A percentile compares a stretch with the other conserved stretches of the same genome.
phyloP scores from a whole-genome alignment of 53 echinoderm and acorn worm species.

The Stichopus horrens region DNA sequence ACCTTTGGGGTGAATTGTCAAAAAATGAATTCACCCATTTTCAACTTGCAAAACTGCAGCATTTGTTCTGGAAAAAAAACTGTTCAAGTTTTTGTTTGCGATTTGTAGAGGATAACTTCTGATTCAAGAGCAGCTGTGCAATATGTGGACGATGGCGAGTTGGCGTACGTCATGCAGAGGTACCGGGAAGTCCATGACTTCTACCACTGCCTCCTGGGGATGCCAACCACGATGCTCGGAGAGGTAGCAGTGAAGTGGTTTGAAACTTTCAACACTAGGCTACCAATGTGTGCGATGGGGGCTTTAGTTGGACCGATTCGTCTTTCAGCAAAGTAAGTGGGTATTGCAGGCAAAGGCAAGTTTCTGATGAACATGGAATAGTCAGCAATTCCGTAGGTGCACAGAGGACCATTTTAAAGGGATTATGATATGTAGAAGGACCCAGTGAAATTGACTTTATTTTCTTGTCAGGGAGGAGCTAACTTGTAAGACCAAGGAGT shows the following conservation, averaged over 20 bases:
- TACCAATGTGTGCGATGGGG: conserved; percentile 90
- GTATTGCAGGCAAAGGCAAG: not conserved
- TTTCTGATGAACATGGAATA: not conserved
- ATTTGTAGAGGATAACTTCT: conserved; percentile 71
- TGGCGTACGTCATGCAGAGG: conserved; percentile 91
- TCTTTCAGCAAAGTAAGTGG: conserved; percentile 53
- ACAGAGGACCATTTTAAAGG: too few relatives aligned
- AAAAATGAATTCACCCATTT: too few relatives aligned
- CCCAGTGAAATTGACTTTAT: too few relatives aligned
- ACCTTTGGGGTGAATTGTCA: too few relatives aligned
- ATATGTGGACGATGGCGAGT: conserved; percentile 80
- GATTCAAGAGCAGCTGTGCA: conserved; percentile 75
- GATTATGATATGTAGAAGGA: too few relatives aligned
- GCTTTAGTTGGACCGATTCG: conserved; percentile 83
- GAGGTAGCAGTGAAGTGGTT: conserved; percentile 98
- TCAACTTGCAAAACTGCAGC: too few relatives aligned
- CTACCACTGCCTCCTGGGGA: conserved; percentile 83
- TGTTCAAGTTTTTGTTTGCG: too few relatives aligned
- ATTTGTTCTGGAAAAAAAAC: not conserved
- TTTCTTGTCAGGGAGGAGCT: too few relatives aligned
- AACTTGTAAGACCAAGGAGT: too few relatives aligned
- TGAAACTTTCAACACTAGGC: conserved; percentile 86
- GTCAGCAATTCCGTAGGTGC: too few relatives aligned
- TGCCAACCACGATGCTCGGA: conserved; percentile 91
- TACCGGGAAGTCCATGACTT: conserved; percentile 96